These are phyloP conservation scores for Onychostoma macrolepis DNA, from an alignment of 2,113 vertebrate species.

Conservation along the genomic window DNA sequence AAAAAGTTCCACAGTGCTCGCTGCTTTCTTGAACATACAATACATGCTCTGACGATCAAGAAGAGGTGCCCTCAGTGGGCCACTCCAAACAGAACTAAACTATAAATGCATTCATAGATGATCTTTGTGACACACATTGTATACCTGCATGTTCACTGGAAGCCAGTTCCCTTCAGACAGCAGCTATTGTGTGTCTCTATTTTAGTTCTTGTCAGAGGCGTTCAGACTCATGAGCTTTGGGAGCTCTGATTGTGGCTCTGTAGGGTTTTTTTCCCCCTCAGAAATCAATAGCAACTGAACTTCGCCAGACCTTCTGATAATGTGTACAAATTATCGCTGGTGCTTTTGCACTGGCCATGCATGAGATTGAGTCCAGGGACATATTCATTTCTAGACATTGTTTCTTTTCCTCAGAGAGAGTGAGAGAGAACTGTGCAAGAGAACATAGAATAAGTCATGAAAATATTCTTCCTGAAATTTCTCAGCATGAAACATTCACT, in stretches of 20 bases:
- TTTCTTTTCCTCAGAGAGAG: constrained; percentile 2
- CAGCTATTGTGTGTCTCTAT: constrained; percentile 25
- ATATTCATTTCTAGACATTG: not conserved
- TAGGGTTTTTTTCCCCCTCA: not conserved
- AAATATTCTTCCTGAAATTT: not conserved
- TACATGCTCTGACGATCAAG: not conserved
- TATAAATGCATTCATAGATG: not conserved
- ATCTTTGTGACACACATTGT: not conserved
- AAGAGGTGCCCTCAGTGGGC: not conserved
- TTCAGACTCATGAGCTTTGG: constrained; percentile 12
- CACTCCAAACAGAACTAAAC: not conserved
- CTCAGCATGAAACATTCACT: not conserved
- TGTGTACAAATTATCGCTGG: not conserved
- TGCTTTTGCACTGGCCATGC: constrained; percentile 2
- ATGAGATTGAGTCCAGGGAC: not conserved
- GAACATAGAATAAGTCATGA: not conserved
- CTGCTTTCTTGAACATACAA: not conserved
- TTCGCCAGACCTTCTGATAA: constrained; percentile 32
- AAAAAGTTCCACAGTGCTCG: not conserved
- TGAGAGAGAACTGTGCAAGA: not conserved
- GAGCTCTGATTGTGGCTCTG: constrained; percentile 24
- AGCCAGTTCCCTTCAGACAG: not conserved
- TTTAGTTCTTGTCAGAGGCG: not conserved
- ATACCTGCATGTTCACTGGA: not conserved
- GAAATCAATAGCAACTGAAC: constrained; percentile 29